Evolutionary conservation across 2,888 invertebrate genomes (phyloP), one percentile per base, ranked within the genome.

Genomic region (Parnassius apollo): DNA sequence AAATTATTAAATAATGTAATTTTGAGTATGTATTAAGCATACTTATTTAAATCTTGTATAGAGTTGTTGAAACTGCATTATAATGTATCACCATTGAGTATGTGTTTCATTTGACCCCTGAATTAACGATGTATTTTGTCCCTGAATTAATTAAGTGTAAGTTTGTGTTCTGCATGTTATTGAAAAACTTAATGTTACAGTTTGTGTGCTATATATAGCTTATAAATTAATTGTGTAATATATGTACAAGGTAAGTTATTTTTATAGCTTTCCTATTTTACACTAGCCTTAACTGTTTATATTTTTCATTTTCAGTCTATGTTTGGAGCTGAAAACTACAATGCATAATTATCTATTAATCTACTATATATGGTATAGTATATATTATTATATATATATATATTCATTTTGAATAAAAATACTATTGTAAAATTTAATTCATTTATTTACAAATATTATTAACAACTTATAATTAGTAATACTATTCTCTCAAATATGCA

Each of bases 251-350:
- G 66, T 69, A 70, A 57, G 66, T 62, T 62, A 53, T 60, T 68
- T 65, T 70, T 61, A 53, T 65, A 55, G 57, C 35, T 64, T 58
- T 61, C 63, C 55, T 64, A 70, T 64, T 65, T 69, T 42, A 22
- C 22, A 61, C 57, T 51, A 59, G 64, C 53, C 25, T 56, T 64
- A 68, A 57, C 66, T 68, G 55, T 49, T 67, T 68, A 65, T 69
- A 51, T 70, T 77, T 80, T 82, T 80, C 77, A 75, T 78, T 88
- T 90, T 76, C 91, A 91, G 91, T 85, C 87, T 64, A 86, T 85
- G 84, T 89, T 88, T 76, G 90, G 90, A 71, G 76, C 89, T 65
- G 91, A 91, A 59, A 91, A 91, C 85, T 91, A 82, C 87, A 65
- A 69, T 66, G 82, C 71, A 57, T 85, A 81, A 79, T 67, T 69